Base-by-base conservation (phyloP, 2,113 vertebrate species). In the Toxotes jaculatrix region DNA sequence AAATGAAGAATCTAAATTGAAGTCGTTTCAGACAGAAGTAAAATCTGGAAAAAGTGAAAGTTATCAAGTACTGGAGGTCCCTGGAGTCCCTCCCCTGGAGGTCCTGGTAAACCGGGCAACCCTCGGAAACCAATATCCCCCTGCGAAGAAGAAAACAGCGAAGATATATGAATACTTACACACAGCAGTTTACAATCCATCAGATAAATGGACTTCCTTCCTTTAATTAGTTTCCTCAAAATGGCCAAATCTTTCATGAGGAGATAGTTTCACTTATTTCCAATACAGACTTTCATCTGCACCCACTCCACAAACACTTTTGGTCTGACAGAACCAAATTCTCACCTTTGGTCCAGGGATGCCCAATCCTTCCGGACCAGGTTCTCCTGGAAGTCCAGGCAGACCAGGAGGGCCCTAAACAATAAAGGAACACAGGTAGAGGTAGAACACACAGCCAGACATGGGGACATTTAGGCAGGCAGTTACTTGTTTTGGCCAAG, bases 281-380 rank as follows among this genome's bases (percentile, higher is more conserved):
- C 14, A 59, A 40, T 45, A 49, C 43, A 55, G 7, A 40, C 42
- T 61, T n/a, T n/a, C n/a, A n/a, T 36, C 36, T 59, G 17, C 23
- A 45, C 17, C 21, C 9, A 47, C 21, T 69, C 32, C 0, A 21
- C n/a, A 61, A 51, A 21, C 16, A 49, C 34, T 40, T 57, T 47
- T 10, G 6, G 23, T 55, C 10, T 71, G 27, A 70, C 14, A 57
- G 32, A 21, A 61, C 19, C 11, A 49, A 4, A 1, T 19, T 59
- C 82, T 89, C 80, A 98, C 97, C 96, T 97, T 98, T 77, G 96
- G 95, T 91, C 97, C 97, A 59, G 95, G 95, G 75, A 97, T 7
- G 69, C 97, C 97, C 70, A 94, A 32, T 73, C 97, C 97, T 68
- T 96, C 96, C 11, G 65, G 87, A 7, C 97, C 97, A 32, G 90